A percentile compares a stretch with the other conserved stretches of the same genome.
Conservation (phyloP, 2,888 invertebrate species). For the Aradus depressus region DNA sequence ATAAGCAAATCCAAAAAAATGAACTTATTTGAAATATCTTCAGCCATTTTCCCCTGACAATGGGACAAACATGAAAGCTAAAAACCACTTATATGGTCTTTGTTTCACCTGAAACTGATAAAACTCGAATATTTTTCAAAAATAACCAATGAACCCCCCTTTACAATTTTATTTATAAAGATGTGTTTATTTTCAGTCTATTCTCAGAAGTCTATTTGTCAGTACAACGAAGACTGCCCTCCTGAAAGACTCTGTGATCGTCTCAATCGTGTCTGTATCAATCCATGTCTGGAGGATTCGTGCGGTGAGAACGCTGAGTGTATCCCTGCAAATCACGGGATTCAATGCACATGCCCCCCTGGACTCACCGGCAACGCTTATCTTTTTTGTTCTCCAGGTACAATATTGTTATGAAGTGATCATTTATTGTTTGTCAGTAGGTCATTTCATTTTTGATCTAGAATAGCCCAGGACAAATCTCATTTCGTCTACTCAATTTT, state of each 20-base stretch:
- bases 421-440: neutral
- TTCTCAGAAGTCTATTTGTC: conserved; percentile 54
- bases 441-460: neutral
- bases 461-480: too few relatives aligned
- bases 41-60: too few relatives aligned
- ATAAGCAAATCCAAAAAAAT: too few relatives aligned
- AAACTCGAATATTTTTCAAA: too few relatives aligned
- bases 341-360: conserved; percentile 60
- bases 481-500: too few relatives aligned
- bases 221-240: conserved; percentile 84
- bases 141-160: too few relatives aligned
- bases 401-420: neutral
- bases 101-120: too few relatives aligned
- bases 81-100: too few relatives aligned
- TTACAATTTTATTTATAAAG: too few relatives aligned
- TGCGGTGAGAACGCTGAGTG: conserved; percentile 77
- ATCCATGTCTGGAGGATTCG: conserved; percentile 64
- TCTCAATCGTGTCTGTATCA: conserved; percentile 70
- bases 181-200: conserved; percentile 36
- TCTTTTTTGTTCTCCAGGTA: conserved; percentile 55
- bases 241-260: conserved; percentile 76
- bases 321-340: conserved; percentile 59
- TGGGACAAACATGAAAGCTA: too few relatives aligned
- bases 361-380: conserved; percentile 69
- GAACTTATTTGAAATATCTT: too few relatives aligned